Conservation (phyloP, 1,140 invertebrate species). For the Heliconius nattereri region DNA sequence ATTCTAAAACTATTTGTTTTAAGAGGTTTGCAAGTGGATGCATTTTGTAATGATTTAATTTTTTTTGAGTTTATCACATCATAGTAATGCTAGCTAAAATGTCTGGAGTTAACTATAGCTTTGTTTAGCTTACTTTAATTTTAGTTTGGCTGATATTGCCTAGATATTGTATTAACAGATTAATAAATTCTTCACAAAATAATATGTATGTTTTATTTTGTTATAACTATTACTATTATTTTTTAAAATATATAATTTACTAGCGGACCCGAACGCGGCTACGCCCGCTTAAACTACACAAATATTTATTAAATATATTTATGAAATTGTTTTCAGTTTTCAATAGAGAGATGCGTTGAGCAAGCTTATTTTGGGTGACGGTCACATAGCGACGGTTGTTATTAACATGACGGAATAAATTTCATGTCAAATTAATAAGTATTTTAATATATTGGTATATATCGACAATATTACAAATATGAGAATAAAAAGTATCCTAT, state of each 20-base stretch:
- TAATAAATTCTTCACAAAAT: conserved; percentile 42
- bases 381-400: no score
- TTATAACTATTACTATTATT: background rate
- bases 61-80: background rate
- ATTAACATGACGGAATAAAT: no score
- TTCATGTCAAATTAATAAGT: no score
- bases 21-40: background rate
- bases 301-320: no score
- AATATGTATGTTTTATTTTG: background rate
- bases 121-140: conserved; percentile 33
- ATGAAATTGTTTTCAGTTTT: no score
- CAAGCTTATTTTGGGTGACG: no score
- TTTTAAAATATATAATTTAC: background rate
- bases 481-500: no score
- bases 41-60: background rate
- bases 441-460: no score
- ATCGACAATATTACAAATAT: no score
- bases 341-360: no score
- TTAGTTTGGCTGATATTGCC: conserved; percentile 28
- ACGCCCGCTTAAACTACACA: no score
- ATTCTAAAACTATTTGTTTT: background rate
- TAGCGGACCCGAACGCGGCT: no score
- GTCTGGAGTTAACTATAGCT: conserved; percentile 24
- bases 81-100: conserved; percentile 38
- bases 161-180: conserved; percentile 46